Evolutionary conservation across 2,888 invertebrate species (phyloP).

Genomic region (Scaptomyza flava): DNA sequence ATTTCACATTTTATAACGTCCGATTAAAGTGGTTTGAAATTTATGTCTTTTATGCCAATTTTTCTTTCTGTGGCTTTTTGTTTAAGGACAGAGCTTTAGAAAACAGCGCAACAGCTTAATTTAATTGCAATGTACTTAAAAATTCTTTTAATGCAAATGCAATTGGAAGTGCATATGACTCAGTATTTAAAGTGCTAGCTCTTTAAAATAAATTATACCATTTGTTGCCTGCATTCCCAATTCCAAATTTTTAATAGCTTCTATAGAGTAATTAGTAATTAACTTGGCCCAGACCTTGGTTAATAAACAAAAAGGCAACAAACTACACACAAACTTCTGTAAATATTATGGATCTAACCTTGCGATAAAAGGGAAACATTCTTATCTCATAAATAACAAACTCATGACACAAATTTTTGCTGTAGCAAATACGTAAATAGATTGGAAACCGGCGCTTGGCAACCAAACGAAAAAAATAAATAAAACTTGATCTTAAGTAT

Average conservation of each 20-base stretch:
- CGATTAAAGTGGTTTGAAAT: too few species aligned
- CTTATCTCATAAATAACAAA: slow-evolving; percentile 22
- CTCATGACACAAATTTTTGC: slow-evolving; percentile 19
- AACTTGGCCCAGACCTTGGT: slow-evolving; percentile 32
- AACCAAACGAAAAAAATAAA: slow-evolving; percentile 4
- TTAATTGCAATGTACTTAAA: slow-evolving; percentile 10
- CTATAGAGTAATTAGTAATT: background rate
- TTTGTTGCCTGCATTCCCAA: slow-evolving; percentile 1
- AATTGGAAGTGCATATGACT: slow-evolving; percentile 11
- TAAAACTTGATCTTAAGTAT: slow-evolving; percentile 17
- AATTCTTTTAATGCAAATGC: slow-evolving; percentile 2
- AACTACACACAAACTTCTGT: background rate
- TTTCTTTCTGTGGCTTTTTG: slow-evolving; percentile 17
- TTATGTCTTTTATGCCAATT: too few species aligned
- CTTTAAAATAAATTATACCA: slow-evolving; percentile 9
- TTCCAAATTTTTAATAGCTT: background rate
- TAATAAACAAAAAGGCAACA: slow-evolving; percentile 10
- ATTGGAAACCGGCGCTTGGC: slow-evolving; percentile 11
- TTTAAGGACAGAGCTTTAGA: slow-evolving; percentile 5
- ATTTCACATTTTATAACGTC: too few species aligned
- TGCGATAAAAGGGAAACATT: slow-evolving; percentile 31
- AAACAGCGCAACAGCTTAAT: slow-evolving; percentile 1
- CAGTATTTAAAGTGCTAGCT: background rate
- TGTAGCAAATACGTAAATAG: slow-evolving; percentile 3
- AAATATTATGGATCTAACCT: slow-evolving; percentile 15